Conservation (phyloP, 1,140 invertebrate genomes). For the Euura lappo region DNA sequence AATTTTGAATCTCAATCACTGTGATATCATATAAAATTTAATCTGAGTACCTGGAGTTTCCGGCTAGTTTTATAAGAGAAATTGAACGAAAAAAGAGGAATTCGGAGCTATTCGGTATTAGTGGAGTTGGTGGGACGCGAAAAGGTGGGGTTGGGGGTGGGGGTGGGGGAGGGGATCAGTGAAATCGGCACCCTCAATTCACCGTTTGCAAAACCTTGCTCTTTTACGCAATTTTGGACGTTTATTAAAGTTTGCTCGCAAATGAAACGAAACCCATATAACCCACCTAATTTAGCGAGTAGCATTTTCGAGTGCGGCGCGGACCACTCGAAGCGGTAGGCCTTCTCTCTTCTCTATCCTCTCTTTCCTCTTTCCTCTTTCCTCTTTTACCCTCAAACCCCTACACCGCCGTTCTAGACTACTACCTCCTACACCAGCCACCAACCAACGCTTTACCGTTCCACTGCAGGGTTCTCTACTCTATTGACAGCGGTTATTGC, state of each 20-base stretch:
- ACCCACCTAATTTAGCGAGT: conserved; percentile 65
- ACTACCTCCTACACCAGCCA: no score
- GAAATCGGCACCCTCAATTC: conserved; percentile 49
- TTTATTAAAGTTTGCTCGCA: conserved; percentile 65
- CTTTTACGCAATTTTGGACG: conserved; percentile 63
- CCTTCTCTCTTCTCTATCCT: neutral
- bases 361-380: neutral
- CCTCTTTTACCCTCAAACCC: neutral
- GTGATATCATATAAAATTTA: no score
- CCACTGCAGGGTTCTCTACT: neutral
- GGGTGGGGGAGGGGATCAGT: no score
- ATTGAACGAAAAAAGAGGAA: no score
- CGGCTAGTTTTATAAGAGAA: no score
- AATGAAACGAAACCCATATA: conserved; percentile 65
- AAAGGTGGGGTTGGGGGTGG: no score
- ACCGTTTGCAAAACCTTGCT: conserved; percentile 62
- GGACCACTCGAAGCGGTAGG: conserved; percentile 1
- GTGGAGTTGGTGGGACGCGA: no score
- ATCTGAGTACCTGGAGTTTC: no score
- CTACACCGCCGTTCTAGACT: no score
- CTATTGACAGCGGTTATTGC: conserved; percentile 59
- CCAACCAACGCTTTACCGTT: neutral
- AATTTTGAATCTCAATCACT: no score
- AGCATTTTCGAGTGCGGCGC: conserved; percentile 56
- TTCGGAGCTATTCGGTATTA: no score